phyloP scores from a whole-genome alignment of 2,113 vertebrate genomes.

The Tursiops truncatus region DNA sequence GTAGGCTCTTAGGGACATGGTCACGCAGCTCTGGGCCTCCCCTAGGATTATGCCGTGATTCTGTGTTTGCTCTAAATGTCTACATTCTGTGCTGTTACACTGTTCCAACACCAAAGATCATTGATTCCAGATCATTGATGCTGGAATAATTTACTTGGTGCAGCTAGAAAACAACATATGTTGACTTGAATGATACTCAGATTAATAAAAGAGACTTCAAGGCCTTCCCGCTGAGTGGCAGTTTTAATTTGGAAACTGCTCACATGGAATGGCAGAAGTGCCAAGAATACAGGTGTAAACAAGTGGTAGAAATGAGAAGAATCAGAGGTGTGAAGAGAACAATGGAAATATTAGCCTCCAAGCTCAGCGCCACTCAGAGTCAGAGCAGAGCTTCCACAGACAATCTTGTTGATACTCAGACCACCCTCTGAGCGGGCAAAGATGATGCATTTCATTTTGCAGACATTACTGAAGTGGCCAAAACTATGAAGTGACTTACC shows the following conservation, averaged over 20 bases:
- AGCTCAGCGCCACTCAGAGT: fast-evolving
- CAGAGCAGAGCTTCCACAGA: not conserved
- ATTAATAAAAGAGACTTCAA: conserved; percentile 49
- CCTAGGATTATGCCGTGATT: not conserved
- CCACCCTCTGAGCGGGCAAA: not conserved
- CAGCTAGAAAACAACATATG: conserved; percentile 40
- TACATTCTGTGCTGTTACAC: not conserved
- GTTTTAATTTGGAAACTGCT: conserved; percentile 51
- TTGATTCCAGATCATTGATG: not conserved
- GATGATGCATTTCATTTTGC: not conserved
- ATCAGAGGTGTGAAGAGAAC: not conserved
- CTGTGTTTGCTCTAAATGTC: not conserved
- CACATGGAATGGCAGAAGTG: conserved; percentile 1
- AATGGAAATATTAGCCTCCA: fast-evolving
- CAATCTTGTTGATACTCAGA: not conserved
- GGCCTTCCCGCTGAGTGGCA: conserved; percentile 17
- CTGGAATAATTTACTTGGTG: not conserved
- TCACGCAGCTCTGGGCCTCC: not conserved
- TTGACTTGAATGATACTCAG: conserved; percentile 34
- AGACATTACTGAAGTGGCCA: not conserved
- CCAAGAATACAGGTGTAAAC: conserved; percentile 41
- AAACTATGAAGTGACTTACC: not conserved
- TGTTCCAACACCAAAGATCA: not conserved
- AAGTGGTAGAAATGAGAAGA: conserved; percentile 8
- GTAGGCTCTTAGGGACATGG: fast-evolving